phyloP scores from a whole-genome alignment of 2,888 invertebrate species.

The Galerucella nymphaeae region DNA sequence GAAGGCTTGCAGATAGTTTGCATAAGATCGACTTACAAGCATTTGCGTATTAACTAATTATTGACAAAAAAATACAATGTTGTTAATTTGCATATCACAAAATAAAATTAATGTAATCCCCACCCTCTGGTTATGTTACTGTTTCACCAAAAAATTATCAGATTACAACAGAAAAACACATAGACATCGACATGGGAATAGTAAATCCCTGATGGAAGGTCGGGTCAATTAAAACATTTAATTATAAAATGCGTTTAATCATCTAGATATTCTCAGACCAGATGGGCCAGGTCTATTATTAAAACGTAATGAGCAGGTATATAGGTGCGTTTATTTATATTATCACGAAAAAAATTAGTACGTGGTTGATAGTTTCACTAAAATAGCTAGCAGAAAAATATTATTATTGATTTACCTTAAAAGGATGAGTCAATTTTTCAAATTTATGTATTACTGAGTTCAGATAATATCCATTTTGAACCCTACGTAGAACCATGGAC shows the following conservation, averaged over 20 bases:
- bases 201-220: conserved; percentile 38
- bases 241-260: conserved; percentile 52
- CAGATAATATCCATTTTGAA: not conserved
- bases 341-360: conserved; percentile 38
- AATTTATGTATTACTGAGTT: not conserved
- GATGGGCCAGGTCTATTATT: conserved; percentile 47
- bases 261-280: conserved; percentile 49
- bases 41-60: too few relatives aligned
- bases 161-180: not conserved
- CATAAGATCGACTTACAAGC: too few relatives aligned
- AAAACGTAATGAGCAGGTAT: conserved; percentile 47
- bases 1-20: too few relatives aligned
- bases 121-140: not conserved
- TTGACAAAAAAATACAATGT: too few relatives aligned
- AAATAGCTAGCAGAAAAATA: conserved; percentile 43
- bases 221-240: conserved; percentile 46
- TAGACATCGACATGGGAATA: conserved; percentile 24
- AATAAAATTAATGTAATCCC: too few relatives aligned
- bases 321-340: conserved; percentile 47
- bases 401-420: conserved; percentile 38
- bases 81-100: too few relatives aligned
- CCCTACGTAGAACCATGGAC: too few relatives aligned
- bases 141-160: not conserved
- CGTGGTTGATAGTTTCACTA: conserved; percentile 21
- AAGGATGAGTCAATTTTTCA: conserved; percentile 5